A percentile compares a stretch with the other conserved stretches of the same genome.
These are phyloP conservation scores for Euleptes europaea DNA, from an alignment of 2,113 vertebrate species.

Conservation along the genomic window DNA sequence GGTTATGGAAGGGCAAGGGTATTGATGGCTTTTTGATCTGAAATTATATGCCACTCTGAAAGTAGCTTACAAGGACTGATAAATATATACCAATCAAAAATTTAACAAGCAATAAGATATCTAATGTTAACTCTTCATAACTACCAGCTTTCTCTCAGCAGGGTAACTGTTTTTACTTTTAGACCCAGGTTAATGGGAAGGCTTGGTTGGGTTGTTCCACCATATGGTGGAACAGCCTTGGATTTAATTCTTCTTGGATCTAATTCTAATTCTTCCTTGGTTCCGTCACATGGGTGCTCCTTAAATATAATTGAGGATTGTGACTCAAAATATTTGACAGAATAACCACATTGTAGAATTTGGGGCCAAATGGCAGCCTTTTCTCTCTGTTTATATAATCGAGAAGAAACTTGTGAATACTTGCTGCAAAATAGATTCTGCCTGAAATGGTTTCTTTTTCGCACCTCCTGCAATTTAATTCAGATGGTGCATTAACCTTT, in stretches of 20 bases:
- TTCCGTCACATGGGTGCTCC: not conserved
- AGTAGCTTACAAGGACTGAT: not conserved
- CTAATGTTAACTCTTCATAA: not conserved
- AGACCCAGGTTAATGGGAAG: not conserved
- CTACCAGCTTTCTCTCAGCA: not conserved
- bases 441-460: constrained; percentile 15
- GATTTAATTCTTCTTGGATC: not conserved
- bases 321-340: not conserved
- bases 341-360: not conserved
- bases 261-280: not conserved
- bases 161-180: not conserved
- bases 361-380: not conserved
- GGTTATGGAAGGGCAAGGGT: not conserved
- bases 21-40: not conserved
- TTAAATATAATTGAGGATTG: not conserved
- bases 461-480: not conserved
- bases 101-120: not conserved
- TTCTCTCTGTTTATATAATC: not conserved
- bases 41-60: not conserved
- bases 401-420: not conserved
- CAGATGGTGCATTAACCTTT: not conserved
- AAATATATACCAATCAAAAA: not conserved
- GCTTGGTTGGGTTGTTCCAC: not conserved
- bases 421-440: not conserved
- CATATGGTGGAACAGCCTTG: not conserved